Percentiles rank a stretch among this genome's conserved stretches.
Conservation (phyloP, 92 coral and sea anemone species). For the Meandrina meandrites region DNA sequence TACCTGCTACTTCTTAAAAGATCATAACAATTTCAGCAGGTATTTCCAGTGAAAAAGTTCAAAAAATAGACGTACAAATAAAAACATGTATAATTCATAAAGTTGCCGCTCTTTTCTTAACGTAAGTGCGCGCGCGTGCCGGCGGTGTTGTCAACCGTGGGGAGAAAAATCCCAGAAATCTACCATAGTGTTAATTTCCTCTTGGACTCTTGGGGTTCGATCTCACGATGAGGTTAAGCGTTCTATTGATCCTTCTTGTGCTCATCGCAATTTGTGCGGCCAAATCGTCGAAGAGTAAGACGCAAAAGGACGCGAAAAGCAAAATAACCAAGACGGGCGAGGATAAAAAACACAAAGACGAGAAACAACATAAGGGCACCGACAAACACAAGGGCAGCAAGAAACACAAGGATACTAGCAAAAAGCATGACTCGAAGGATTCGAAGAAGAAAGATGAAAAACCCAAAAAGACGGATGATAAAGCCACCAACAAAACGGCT, state of each 20-base stretch:
- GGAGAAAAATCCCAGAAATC: not conserved
- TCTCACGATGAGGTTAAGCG: constrained; percentile 44
- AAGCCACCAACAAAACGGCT: not conserved
- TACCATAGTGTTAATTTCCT: not conserved
- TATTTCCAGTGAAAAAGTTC: constrained; percentile 13
- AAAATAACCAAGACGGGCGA: constrained; percentile 17
- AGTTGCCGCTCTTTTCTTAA: constrained; percentile 18
- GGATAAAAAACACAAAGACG: constrained; percentile 40
- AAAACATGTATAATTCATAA: constrained; percentile 35
- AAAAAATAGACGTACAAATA: constrained; percentile 22
- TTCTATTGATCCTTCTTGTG: constrained; percentile 36
- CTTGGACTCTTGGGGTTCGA: not conserved
- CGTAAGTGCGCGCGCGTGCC: constrained; percentile 19
- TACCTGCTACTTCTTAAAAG: constrained; percentile 28
- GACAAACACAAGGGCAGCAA: constrained; percentile 21
- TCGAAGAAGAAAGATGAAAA: constrained; percentile 31
- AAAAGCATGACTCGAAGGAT: constrained; percentile 24
- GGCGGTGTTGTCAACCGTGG: constrained; percentile 22
- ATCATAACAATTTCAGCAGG: constrained; percentile 28
- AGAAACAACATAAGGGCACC: constrained; percentile 20
- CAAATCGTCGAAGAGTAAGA: constrained; percentile 52
- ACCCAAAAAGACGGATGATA: constrained; percentile 5
- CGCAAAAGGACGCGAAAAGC: constrained; percentile 23
- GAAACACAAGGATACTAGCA: constrained; percentile 20
- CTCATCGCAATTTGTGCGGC: constrained; percentile 55